These are phyloP conservation scores for Tadarida brasiliensis DNA, from an alignment of 2,797 vertebrate species.

Conservation along the genomic window DNA sequence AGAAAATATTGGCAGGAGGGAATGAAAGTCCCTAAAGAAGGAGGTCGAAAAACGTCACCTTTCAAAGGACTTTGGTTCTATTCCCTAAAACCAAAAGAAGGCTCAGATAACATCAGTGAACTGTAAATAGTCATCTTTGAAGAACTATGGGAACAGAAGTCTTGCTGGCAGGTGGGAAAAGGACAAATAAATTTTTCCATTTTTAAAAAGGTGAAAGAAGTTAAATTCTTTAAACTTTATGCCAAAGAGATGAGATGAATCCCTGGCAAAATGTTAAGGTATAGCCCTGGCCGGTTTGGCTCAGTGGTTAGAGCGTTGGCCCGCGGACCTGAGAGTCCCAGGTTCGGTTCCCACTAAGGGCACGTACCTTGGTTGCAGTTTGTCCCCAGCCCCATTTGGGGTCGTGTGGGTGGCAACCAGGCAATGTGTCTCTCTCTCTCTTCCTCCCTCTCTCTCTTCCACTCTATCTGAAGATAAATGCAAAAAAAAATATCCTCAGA, in stretches of 20 bases:
- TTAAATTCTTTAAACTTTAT: slow-evolving; percentile 74
- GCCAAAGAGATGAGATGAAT: slow-evolving; percentile 59
- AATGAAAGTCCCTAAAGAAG: slow-evolving; percentile 58
- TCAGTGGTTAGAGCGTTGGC: too few species aligned
- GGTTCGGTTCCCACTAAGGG: too few species aligned
- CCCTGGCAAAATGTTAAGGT: slow-evolving; percentile 56
- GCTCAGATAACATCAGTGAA: slow-evolving; percentile 69
- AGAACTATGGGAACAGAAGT: slow-evolving; percentile 74
- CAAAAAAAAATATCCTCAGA: too few species aligned
- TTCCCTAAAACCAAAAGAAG: slow-evolving; percentile 68
- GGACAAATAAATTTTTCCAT: slow-evolving; percentile 77
- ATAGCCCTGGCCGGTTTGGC: neutral
- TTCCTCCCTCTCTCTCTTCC: too few species aligned
- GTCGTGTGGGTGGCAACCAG: too few species aligned
- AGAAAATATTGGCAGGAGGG: slow-evolving; percentile 34
- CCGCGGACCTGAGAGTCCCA: too few species aligned
- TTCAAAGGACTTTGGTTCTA: slow-evolving; percentile 68
- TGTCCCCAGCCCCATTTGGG: too few species aligned
- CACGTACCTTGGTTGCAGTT: too few species aligned
- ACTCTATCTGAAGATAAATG: too few species aligned
- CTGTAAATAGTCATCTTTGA: slow-evolving; percentile 81
- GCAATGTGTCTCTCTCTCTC: too few species aligned
- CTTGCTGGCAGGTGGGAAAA: slow-evolving; percentile 74
- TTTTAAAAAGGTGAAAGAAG: slow-evolving; percentile 77
- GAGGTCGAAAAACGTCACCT: slow-evolving; percentile 21